A percentile compares a stretch with the other conserved stretches of the same genome.
Evolutionary conservation across 2,797 vertebrate genomes (phyloP).

Genomic region (Catamblyrhynchus diadema): DNA sequence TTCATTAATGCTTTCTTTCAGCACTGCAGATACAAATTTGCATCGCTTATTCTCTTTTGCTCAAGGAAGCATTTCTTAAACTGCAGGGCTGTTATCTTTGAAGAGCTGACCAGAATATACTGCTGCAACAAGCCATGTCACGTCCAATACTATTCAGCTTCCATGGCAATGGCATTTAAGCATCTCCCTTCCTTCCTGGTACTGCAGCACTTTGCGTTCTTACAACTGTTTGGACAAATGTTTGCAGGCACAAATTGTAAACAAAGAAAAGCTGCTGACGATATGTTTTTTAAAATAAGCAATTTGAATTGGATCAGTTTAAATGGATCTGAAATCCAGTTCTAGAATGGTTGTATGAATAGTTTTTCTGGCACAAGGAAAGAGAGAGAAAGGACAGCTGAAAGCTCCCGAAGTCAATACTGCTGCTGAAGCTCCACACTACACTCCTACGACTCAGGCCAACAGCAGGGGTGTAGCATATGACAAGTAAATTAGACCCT

Average conservation of each 20-base stretch:
- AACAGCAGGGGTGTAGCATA: not conserved
- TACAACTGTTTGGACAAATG: not conserved
- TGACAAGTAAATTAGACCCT: not conserved
- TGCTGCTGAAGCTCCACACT: not conserved
- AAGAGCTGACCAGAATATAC: not conserved
- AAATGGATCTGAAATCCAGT: not conserved
- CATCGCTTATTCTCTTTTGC: not conserved
- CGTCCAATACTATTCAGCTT: not conserved
- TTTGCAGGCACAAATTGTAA: not conserved
- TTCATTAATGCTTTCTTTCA: not conserved
- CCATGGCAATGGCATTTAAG: slow-evolving; percentile 19
- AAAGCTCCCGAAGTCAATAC: not conserved
- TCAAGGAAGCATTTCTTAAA: not conserved
- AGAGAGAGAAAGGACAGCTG: not conserved
- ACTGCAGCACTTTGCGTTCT: not conserved
- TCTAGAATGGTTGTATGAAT: not conserved
- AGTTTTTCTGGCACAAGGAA: not conserved
- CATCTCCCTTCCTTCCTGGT: not conserved
- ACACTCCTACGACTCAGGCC: not conserved
- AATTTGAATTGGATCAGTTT: not conserved
- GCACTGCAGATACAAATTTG: not conserved
- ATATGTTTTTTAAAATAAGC: not conserved
- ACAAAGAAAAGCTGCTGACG: not conserved
- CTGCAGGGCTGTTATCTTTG: not conserved
- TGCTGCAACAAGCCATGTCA: not conserved